Percentiles rank a stretch among this genome's conserved stretches.
Evolutionary conservation across 2,113 vertebrate genomes (phyloP).

Genomic region (Psittacara wagleri): DNA sequence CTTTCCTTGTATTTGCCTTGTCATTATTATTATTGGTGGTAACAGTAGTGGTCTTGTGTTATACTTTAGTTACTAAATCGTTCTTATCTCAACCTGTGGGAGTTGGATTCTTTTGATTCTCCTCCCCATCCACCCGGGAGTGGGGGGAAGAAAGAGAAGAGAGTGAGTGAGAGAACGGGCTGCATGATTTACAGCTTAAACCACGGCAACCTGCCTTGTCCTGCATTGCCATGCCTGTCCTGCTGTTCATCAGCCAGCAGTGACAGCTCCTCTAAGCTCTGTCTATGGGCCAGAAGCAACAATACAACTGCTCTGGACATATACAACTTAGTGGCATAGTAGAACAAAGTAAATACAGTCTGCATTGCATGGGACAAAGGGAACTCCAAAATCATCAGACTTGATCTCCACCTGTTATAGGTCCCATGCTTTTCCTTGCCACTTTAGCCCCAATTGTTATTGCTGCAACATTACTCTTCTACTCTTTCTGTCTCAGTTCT

Average conservation of each 20-base stretch:
- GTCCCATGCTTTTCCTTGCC: background rate
- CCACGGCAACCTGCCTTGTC: background rate
- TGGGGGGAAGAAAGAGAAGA: too few species aligned
- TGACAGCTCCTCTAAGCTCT: background rate
- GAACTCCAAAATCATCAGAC: background rate
- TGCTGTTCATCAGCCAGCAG: background rate
- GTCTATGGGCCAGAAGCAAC: background rate
- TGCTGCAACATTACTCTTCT: background rate
- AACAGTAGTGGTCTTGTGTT: too few species aligned
- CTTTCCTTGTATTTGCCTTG: too few species aligned
- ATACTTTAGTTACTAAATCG: too few species aligned
- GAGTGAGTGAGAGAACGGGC: too few species aligned
- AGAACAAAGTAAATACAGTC: background rate
- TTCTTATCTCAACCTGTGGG: too few species aligned
- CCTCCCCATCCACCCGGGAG: too few species aligned
- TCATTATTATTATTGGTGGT: too few species aligned
- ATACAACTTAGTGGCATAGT: background rate
- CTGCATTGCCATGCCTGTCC: background rate
- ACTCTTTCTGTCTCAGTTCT: background rate
- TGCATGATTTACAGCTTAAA: too few species aligned
- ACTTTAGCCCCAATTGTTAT: background rate
- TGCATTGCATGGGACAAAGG: background rate
- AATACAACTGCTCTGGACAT: accelerated
- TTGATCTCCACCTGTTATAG: background rate
- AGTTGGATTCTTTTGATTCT: too few species aligned